Evolutionary conservation across 2,888 invertebrate genomes (phyloP).

Genomic region (Mongoloraphidia duomilia): DNA sequence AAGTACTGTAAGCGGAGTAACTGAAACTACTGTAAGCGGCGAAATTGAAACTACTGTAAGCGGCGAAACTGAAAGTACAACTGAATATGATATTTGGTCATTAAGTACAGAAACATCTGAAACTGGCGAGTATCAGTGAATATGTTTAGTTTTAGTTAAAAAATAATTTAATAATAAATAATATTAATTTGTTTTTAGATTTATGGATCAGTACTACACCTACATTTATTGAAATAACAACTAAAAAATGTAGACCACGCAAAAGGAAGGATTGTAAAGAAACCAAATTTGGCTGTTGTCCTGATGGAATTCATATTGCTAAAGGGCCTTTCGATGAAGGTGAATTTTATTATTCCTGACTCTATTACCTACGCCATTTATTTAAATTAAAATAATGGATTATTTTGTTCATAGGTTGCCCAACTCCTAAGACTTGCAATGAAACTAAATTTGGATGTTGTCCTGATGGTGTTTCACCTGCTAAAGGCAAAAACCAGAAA

Average conservation of each 20-base stretch:
- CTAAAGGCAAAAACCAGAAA: constrained; percentile 48
- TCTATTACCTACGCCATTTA: neutral
- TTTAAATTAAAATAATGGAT: neutral
- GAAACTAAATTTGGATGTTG: constrained; percentile 71
- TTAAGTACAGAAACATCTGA: constrained; percentile 21
- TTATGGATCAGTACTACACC: constrained; percentile 5
- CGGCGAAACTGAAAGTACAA: constrained; percentile 3
- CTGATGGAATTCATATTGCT: constrained; percentile 61
- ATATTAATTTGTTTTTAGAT: constrained; percentile 4
- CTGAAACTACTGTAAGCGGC: constrained; percentile 11
- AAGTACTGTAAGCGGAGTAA: constrained; percentile 11
- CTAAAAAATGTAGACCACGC: constrained; percentile 43
- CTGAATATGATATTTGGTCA: constrained; percentile 20
- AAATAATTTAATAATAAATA: neutral
- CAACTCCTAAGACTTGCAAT: constrained; percentile 55
- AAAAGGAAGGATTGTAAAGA: constrained; percentile 42
- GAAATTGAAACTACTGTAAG: constrained; percentile 15
- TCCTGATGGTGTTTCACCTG: constrained; percentile 65
- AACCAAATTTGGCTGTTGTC: constrained; percentile 70
- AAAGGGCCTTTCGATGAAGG: constrained; percentile 70
- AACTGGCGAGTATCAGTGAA: constrained; percentile 15
- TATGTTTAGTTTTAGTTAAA: constrained; percentile 3
- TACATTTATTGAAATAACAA: constrained; percentile 7
- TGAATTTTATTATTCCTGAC: constrained; percentile 15
- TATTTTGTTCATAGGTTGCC: constrained; percentile 39